Evolutionary conservation across 2,888 invertebrate species (phyloP), one percentile per base, ranked within the genome.

Genomic region (Patella caerulea): DNA sequence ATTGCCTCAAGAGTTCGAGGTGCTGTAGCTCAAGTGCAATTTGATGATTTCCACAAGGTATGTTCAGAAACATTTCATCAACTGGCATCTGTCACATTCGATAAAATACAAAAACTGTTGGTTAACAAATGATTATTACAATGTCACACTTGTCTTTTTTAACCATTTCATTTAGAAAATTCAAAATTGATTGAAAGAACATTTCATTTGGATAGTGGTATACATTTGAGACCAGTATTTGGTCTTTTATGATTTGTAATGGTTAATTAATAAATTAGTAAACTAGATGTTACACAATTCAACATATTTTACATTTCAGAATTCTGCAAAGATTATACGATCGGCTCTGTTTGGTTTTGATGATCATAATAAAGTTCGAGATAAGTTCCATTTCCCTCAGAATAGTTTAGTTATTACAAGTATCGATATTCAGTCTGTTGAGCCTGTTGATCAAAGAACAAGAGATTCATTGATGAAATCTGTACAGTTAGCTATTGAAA

Each of bases 21-120:
- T 17, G 91, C 92, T 54, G 93, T 93, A 0, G 93, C 93, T 24
- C 88, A 91, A 75, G 92, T 92, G 3, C 90, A 90, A 80, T 93
- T 93, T 85, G 93, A 93, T 86, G 92, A 93, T 81, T 93, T 93
- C 86, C 93, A 93, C 85, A 93, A 93, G 89, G 92, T 92, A 79
- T 79, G 84, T 76, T n/a, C 15, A 4, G 7, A 45, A 45, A 45
- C 45, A 45, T 45, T 45, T 45, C 45, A 45, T 45, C 45, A 45
- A 45, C 45, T 45, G 45, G 45, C 9, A 45, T 45, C 45, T 45
- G 45, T 45, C 45, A 9, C 45, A 45, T 7, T 45, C 7, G 3
- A 45, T 45, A 45, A 45, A 7, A 34, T 45, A 45, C 45, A 45
- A 45, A 45, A 45, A 5, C 7, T 45, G 45, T 45, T 45, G 45